These are phyloP conservation scores for Steinernema hermaphroditum DNA, from an alignment of 2,888 invertebrate genomes.

Conservation along the genomic window DNA sequence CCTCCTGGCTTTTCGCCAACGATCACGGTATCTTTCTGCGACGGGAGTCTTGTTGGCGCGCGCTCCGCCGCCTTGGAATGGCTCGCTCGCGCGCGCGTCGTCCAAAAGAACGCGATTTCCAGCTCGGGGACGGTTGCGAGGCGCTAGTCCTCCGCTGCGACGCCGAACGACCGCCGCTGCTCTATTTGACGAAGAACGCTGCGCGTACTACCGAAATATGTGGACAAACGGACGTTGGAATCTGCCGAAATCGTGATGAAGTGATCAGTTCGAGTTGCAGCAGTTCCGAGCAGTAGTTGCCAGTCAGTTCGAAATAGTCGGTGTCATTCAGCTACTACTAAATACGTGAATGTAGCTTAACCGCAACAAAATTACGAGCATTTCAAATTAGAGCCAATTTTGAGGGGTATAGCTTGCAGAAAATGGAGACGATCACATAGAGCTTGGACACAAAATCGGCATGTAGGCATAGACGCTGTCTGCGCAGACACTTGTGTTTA, in stretches of 20 bases:
- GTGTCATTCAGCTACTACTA: not conserved
- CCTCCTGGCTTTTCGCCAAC: not conserved
- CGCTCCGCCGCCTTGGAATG: conserved; percentile 15
- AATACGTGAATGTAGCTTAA: not conserved
- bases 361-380: not conserved
- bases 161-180: conserved; percentile 27
- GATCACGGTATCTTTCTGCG: too few species aligned
- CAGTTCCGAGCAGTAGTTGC: not conserved
- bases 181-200: conserved; percentile 3
- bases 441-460: too few species aligned
- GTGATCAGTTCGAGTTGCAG: not conserved
- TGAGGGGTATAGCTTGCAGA: not conserved
- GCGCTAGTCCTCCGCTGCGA: conserved; percentile 4
- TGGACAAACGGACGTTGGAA: conserved; percentile 12
- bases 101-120: not conserved
- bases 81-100: not conserved
- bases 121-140: conserved; percentile 15
- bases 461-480: too few species aligned
- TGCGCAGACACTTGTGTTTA: too few species aligned
- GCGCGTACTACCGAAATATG: conserved; percentile 24
- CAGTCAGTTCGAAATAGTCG: not conserved
- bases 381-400: not conserved
- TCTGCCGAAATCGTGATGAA: conserved; percentile 13
- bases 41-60: not conserved
- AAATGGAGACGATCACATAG: not conserved